Conservation (phyloP, 2,113 vertebrate species). For the Acanthisitta chloris region DNA sequence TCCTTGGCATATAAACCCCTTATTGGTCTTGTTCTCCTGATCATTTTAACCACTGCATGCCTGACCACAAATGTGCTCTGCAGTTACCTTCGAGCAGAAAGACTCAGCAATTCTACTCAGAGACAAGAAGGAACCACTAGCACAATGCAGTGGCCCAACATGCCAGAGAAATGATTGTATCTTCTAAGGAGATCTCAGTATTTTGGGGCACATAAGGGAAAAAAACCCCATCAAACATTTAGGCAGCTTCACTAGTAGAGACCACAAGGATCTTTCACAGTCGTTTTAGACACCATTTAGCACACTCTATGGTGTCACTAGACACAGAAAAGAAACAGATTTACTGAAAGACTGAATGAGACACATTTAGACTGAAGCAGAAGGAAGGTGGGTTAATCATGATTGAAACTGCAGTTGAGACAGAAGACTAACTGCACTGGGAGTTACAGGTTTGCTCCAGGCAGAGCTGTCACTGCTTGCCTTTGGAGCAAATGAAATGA, state of each 20-base stretch:
- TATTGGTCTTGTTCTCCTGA: not conserved
- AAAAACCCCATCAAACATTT: not conserved
- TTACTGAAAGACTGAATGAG: not conserved
- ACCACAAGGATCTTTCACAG: not conserved
- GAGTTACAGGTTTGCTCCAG: not conserved
- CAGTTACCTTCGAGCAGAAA: not conserved
- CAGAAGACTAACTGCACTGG: not conserved
- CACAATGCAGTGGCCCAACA: not conserved
- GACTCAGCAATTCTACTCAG: not conserved
- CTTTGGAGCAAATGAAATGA: not conserved
- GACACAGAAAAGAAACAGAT: not conserved
- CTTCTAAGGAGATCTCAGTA: not conserved
- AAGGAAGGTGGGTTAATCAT: not conserved
- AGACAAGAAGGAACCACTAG: not conserved
- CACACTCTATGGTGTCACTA: not conserved
- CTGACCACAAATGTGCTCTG: not conserved
- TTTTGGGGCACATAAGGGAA: not conserved
- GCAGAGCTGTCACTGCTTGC: not conserved
- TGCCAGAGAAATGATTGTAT: not conserved
- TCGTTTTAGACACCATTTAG: not conserved
- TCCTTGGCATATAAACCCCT: not conserved
- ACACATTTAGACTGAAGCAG: not conserved
- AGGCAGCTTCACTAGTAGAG: not conserved
- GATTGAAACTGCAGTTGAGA: not conserved
- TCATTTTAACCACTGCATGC: conserved; percentile 21